Base-by-base conservation (phyloP, 2,797 vertebrate species). In the Sparidentex hasta region DNA sequence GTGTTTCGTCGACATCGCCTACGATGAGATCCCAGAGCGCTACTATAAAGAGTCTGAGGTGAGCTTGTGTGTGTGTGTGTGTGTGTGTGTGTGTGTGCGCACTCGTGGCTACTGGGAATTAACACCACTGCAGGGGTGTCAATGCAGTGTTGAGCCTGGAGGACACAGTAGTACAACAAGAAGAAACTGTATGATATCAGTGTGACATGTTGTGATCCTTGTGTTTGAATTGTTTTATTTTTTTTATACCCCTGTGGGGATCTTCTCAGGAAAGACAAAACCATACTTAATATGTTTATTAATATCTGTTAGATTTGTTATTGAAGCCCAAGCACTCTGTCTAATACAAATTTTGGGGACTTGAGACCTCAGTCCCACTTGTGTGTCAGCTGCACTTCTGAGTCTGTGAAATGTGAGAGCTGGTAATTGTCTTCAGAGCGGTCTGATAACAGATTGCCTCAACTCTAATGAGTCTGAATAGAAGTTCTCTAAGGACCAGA, bases 41-140 rank as follows among this genome's bases (percentile, higher is more conserved):
- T 98, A 99, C 91, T 99, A 98, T 88, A 99, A 99, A 88, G 98
- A 99, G 18, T 97, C 98, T 0, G 98, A 99, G 97, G 93, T 93
- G 80, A 85, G 86, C 5, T 2, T 59, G 65, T 74, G 63, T 72
- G 46, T 68, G 70, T 69, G 43, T 65, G 55, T 65, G 62, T 73
- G 65, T 83, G 66, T 46, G 25, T 57, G 43, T 70, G 47, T 64
- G 38, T 74, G 61, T 82, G 72, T 46, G 21, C 3, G 66, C 25
- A 47, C 44, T 74, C 5, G 13, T 43, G 7, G 54, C 17, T 59
- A 7, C n/a, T n/a, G 16, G 18, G 62, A 46, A 18, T 8, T 50
- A 59, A 69, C 55, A 7, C 38, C 27, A 20, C 17, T 48, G 47
- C 21, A 33, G 25, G 44, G 38, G 12, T 59, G 56, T 29, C 14